phyloP scores from a whole-genome alignment of 2,797 vertebrate genomes.

The Artibeus lituratus region DNA sequence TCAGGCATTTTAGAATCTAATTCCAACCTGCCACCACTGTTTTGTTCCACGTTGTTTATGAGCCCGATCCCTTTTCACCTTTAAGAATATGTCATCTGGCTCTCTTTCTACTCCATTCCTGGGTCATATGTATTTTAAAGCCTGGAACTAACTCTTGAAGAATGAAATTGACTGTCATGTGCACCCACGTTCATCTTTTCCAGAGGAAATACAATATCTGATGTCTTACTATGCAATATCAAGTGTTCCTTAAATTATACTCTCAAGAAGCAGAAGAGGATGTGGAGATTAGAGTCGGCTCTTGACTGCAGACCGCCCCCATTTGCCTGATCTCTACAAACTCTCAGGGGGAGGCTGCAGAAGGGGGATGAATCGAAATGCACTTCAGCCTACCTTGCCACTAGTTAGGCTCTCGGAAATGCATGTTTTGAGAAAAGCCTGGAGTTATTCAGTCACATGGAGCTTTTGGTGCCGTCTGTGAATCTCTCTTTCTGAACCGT shows the following conservation, averaged over 20 bases:
- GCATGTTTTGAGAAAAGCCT: background rate
- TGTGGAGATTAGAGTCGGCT: background rate
- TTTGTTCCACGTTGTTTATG: background rate
- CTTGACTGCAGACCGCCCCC: background rate
- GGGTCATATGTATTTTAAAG: background rate
- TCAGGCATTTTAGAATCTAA: background rate
- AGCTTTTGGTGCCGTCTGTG: background rate
- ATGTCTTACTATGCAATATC: constrained; percentile 4
- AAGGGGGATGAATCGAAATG: background rate
- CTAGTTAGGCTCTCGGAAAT: background rate
- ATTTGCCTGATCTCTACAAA: background rate
- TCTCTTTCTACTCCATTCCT: background rate
- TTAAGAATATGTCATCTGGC: background rate
- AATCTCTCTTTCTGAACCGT: background rate
- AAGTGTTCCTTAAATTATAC: constrained; percentile 46
- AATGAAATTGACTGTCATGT: background rate
- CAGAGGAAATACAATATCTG: constrained; percentile 33
- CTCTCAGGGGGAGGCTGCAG: background rate
- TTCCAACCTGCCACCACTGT: background rate
- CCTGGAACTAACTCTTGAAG: background rate
- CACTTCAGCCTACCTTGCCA: background rate
- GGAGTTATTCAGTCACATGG: background rate
- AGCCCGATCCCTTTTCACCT: background rate
- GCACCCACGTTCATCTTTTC: background rate
- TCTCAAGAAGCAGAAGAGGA: constrained; percentile 43